A percentile compares a stretch with the other conserved stretches of the same genome.
phyloP scores from a whole-genome alignment of 2,888 invertebrate genomes.

The Monochamus alternatus region DNA sequence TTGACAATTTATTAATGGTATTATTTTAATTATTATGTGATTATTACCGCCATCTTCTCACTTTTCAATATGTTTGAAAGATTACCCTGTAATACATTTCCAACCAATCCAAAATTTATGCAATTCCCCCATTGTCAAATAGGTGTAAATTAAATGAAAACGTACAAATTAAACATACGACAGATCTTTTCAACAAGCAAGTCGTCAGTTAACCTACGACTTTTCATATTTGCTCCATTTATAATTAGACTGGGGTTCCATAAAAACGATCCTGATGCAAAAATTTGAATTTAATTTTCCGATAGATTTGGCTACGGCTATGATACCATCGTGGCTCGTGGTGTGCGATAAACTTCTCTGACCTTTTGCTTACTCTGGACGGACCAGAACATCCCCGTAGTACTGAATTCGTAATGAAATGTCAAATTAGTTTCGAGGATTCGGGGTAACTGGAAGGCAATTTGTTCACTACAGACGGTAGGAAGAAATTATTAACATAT shows the following conservation, averaged over 20 bases:
- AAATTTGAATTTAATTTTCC: constrained; percentile 9
- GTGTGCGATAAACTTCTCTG: neutral
- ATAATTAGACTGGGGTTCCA: neutral
- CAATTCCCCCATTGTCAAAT: too few relatives aligned
- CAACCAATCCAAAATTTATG: too few relatives aligned
- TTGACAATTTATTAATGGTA: too few relatives aligned
- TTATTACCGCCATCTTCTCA: too few relatives aligned
- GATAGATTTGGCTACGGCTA: neutral
- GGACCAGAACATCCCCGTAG: too few relatives aligned
- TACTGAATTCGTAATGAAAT: constrained; percentile 13
- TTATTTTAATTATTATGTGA: too few relatives aligned
- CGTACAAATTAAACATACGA: too few relatives aligned
- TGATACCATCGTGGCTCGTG: neutral
- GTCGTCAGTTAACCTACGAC: constrained; percentile 7
- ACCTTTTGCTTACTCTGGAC: neutral
- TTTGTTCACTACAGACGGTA: neutral
- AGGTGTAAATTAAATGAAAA: too few relatives aligned
- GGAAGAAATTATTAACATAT: neutral
- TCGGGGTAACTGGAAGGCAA: neutral
- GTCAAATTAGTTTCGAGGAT: neutral
- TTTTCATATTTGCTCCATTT: neutral
- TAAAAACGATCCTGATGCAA: neutral
- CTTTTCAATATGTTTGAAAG: too few relatives aligned
- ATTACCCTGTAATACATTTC: too few relatives aligned
- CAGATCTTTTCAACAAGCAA: too few relatives aligned